Conservation (phyloP, 2,888 invertebrate genomes). For the Mylabris sibirica region DNA sequence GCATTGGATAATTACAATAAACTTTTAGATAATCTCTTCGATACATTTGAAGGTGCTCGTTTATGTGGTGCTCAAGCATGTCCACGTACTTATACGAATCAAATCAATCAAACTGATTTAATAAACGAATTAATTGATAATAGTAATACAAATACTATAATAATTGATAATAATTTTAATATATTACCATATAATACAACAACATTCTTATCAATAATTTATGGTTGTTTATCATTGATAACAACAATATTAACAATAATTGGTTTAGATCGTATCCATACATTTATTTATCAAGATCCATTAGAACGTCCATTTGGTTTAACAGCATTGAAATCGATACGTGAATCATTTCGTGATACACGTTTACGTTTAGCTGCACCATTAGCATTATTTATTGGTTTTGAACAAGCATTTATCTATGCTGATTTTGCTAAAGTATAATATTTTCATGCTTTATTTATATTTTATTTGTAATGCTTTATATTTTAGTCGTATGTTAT, state of each 20-base stretch:
- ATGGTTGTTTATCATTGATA: conserved; percentile 60
- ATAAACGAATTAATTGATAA: background rate
- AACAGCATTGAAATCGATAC: conserved; percentile 63
- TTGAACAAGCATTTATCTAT: conserved; percentile 86
- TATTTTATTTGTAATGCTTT: background rate
- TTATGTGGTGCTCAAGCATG: conserved; percentile 69
- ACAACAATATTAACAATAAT: conserved; percentile 56
- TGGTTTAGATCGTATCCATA: conserved; percentile 65
- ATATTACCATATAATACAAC: conserved; percentile 57
- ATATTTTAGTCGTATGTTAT: conserved; percentile 79
- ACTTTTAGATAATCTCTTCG: conserved; percentile 63
- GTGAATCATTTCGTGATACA: conserved; percentile 67
- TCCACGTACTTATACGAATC: conserved; percentile 48
- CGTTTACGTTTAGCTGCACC: conserved; percentile 76
- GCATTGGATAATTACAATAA: conserved; percentile 47
- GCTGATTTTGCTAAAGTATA: conserved; percentile 82
- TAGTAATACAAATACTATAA: background rate
- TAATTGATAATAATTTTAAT: conserved; percentile 30
- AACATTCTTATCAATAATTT: conserved; percentile 58
- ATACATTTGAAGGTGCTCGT: conserved; percentile 65
- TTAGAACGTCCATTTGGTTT: conserved; percentile 59
- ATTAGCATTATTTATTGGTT: conserved; percentile 80
- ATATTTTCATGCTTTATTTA: too few species aligned
- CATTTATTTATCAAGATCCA: conserved; percentile 66
- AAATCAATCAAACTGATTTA: background rate